Base-by-base conservation (phyloP, 2,888 invertebrate genomes). In the Drosophila rellima region DNA sequence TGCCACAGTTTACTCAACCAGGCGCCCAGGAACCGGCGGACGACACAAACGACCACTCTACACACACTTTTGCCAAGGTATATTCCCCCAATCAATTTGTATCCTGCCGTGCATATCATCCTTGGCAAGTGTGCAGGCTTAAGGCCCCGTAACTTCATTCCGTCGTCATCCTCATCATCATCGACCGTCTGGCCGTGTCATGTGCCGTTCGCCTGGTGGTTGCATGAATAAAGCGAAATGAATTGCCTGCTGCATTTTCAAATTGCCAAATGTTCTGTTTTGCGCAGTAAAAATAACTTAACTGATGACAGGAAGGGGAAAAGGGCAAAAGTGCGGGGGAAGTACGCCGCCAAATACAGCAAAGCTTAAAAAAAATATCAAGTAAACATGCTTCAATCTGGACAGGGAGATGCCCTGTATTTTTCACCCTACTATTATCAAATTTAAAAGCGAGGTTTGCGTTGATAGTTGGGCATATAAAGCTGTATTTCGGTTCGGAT, bases 241-340 rank as follows among this genome's bases (percentile, higher is more conserved):
- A 81, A 82, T 65, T 70, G 66, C 79, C 76, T 65, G 60, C 66
- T 78, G 62, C 85, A 68, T 17, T 79, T 55, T 20, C 29, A n/a
- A 65, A 62, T 60, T 74, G 75, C 63, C 74, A 59, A 59, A 60
- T 60, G 59, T 48, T 39, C 37, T 31, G 42, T 65, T 74, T 78
- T 74, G 81, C 71, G 75, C 51, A 68, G 51, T 50, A 45, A 59
- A 51, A 60, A 48, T 48, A 66, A 63, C 50, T 26, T 31, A 35
- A 62, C 62, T 54, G 26, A 15, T 7, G 60, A 5, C 35, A 35
- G 29, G 3, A 29, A 37, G 13, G 42, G 10, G 23, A n/a, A 26
- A 10, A 35, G 10, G 10, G 2, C 3, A 31, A 4, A 5, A 35
- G 10, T 2, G 13, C 4, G 37, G 35, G 23, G 29, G 31, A 37